A percentile compares a stretch with the other conserved stretches of the same genome.
Evolutionary conservation across 2,113 vertebrate genomes (phyloP).

Genomic region (Aphelocoma coerulescens): DNA sequence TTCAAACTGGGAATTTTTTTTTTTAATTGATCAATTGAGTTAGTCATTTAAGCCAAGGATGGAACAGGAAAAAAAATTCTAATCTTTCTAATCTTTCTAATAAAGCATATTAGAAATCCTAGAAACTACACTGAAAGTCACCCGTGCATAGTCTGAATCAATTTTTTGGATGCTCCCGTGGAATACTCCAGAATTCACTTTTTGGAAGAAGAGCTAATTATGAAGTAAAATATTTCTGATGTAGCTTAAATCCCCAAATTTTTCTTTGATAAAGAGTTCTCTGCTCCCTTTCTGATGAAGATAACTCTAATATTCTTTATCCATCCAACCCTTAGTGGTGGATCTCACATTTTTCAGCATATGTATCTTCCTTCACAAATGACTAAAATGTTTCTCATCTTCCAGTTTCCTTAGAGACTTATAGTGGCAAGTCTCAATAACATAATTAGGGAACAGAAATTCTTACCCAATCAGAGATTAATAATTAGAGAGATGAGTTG

Average conservation of each 20-base stretch:
- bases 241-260: accelerated
- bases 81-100: neutral
- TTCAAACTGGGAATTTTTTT: neutral
- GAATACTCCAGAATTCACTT: neutral
- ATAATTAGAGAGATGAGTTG: neutral
- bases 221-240: neutral
- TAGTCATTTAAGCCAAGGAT: neutral
- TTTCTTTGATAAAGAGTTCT: neutral
- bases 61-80: neutral
- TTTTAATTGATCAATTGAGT: neutral
- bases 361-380: neutral
- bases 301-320: neutral
- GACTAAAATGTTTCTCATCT: neutral
- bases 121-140: neutral
- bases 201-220: neutral
- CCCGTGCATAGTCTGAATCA: accelerated
- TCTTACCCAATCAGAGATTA: neutral
- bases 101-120: neutral
- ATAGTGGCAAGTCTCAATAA: neutral
- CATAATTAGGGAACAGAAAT: neutral
- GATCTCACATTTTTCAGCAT: neutral
- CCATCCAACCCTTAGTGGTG: neutral
- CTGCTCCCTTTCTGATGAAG: neutral
- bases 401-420: neutral
- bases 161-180: neutral